These are phyloP conservation scores for Nothoprocta perdicaria DNA, from an alignment of 2,113 vertebrate species.

Conservation along the genomic window DNA sequence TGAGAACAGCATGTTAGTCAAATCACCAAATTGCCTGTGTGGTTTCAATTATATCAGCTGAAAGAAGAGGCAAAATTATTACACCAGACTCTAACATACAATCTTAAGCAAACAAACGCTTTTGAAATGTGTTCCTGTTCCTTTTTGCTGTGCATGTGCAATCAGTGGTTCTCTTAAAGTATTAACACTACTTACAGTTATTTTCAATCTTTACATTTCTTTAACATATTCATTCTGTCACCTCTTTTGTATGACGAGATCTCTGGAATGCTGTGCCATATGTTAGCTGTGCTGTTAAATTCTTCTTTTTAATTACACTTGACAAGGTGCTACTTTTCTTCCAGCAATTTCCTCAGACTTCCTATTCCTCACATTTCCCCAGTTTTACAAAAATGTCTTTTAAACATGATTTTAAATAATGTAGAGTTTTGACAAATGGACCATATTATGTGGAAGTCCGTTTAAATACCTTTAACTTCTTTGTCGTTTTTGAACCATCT, in stretches of 20 bases:
- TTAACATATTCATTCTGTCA: background rate
- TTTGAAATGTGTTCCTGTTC: background rate
- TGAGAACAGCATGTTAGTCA: background rate
- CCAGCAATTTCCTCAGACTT: background rate
- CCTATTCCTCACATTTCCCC: background rate
- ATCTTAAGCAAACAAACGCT: background rate
- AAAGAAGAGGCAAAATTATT: background rate
- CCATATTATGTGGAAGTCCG: background rate
- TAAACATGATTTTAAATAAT: background rate
- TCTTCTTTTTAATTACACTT: background rate
- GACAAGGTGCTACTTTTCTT: background rate
- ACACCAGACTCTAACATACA: background rate
- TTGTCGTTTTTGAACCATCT: constrained; percentile 97
- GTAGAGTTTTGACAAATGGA: background rate
- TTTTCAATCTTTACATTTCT: background rate
- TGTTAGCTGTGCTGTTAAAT: background rate
- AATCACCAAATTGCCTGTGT: background rate
- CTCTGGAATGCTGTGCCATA: background rate
- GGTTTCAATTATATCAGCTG: background rate
- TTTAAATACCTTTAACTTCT: constrained; percentile 92
- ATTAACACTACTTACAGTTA: background rate
- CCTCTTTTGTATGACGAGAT: background rate
- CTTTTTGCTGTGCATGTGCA: background rate
- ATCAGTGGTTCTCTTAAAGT: background rate
- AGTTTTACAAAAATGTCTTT: background rate